Conservation (phyloP, 2,113 vertebrate species). For the Platanista minor region DNA sequence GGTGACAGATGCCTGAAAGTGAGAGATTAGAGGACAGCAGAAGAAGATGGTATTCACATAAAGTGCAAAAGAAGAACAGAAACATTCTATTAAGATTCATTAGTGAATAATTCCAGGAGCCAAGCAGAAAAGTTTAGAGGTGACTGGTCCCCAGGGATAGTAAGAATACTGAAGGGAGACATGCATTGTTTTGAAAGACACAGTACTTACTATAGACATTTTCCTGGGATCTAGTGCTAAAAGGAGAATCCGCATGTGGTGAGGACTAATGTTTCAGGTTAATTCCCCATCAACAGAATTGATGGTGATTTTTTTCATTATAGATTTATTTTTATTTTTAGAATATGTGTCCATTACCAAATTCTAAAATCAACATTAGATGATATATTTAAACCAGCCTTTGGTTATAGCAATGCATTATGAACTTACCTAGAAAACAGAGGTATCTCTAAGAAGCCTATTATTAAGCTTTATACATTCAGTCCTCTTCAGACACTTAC, state of each 20-base stretch:
- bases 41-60: neutral
- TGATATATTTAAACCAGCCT: neutral
- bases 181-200: neutral
- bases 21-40: neutral
- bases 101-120: neutral
- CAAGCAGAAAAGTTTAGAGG: neutral
- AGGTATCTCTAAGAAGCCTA: neutral
- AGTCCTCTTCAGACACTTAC: neutral
- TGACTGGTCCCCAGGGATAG: neutral
- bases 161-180: neutral
- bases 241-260: neutral
- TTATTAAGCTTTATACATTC: neutral
- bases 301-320: neutral
- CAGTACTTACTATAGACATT: neutral
- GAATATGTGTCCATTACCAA: neutral
- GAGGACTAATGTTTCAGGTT: neutral
- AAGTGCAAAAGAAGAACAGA: neutral
- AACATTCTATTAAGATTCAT: neutral
- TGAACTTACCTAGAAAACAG: neutral
- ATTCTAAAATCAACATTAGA: slow-evolving; percentile 10
- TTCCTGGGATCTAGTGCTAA: neutral
- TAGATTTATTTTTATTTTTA: neutral
- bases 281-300: neutral
- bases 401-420: neutral
- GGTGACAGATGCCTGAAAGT: neutral